Percentiles rank a stretch among this genome's conserved stretches.
Evolutionary conservation across 2,797 vertebrate genomes (phyloP).

Genomic region (Pseudochirops corinnae): DNA sequence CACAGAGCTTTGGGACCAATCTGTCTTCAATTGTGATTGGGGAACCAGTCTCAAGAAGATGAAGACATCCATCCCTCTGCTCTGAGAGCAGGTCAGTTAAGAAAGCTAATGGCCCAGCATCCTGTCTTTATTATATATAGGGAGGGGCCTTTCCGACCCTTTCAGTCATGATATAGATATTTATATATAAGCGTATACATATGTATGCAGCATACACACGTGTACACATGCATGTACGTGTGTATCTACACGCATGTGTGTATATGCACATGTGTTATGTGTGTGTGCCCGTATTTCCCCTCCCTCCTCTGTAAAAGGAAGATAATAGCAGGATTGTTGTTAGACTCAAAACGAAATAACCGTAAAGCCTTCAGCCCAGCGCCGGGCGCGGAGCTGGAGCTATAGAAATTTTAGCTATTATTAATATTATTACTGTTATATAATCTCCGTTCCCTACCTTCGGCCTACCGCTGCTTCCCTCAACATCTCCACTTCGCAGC

Average conservation of each 20-base stretch:
- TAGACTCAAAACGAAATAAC: background rate
- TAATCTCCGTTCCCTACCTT: background rate
- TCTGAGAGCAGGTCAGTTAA: background rate
- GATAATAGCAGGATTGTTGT: background rate
- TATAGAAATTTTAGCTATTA: too few species aligned
- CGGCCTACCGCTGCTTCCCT: background rate
- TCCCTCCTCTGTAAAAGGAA: background rate
- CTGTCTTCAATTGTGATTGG: background rate
- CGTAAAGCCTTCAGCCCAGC: background rate
- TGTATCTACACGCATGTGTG: too few species aligned
- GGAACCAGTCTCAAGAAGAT: background rate
- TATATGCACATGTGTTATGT: background rate
- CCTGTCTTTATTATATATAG: background rate
- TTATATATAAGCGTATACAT: too few species aligned
- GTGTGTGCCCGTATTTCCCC: background rate
- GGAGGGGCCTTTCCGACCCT: background rate
- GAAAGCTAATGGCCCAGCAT: background rate
- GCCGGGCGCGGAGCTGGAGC: background rate
- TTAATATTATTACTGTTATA: background rate
- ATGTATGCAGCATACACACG: background rate
- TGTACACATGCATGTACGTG: fast-evolving
- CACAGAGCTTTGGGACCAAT: too few species aligned
- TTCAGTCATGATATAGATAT: background rate
- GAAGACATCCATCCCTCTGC: background rate
- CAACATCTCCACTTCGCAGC: background rate